Base-by-base conservation (phyloP, 2,797 vertebrate species). In the Erpetoichthys calabaricus region DNA sequence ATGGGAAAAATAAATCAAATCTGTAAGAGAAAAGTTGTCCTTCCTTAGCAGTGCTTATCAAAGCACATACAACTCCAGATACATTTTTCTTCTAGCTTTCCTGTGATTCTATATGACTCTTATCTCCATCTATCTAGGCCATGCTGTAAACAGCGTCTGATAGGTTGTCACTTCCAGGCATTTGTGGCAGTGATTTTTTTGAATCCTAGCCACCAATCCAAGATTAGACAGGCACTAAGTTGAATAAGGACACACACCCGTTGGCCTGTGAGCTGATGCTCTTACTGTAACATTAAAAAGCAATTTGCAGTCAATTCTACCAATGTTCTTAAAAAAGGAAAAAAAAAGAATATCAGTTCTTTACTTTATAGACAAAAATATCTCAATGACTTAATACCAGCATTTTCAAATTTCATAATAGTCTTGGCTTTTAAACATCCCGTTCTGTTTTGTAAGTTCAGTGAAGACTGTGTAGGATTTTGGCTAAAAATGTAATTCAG, bases 151-250 rank as follows among this genome's bases (percentile, higher is more conserved):
- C 3, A 47, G 6, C 3, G 7, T 42, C 46, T 60, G 43, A 45
- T 45, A 47, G 49, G 4, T 49, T 45, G 10, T 56, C n/a, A 8
- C 47, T 51, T 50, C 43, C 47, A 56, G 42, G 50, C 44, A 56
- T 60, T 45, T 50, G 44, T 6, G 43, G 46, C 7, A 7, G 5
- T 56, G 42, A 56, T 44, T 60, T 9, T 25, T 8, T n/a, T 42
- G 55, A 56, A 47, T 60, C 51, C 42, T 43, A 51, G 53, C 44
- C 52, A 42, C 8, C 49, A 8, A 25, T 42, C 51, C 44, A 6
- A 47, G 25, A 59, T 56, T 42, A 57, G 56, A 51, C 56, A 3
- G 45, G 50, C 5, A 57, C 45, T 49, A 43, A 57, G 25, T 42
- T 42, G 45, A 45, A 9, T 43, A 42, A 42, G 46, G 45, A 45